Percentiles rank a stretch among this genome's conserved stretches.
These are phyloP conservation scores for Cheilosia urbana DNA, from an alignment of 2,888 invertebrate genomes.

Conservation along the genomic window DNA sequence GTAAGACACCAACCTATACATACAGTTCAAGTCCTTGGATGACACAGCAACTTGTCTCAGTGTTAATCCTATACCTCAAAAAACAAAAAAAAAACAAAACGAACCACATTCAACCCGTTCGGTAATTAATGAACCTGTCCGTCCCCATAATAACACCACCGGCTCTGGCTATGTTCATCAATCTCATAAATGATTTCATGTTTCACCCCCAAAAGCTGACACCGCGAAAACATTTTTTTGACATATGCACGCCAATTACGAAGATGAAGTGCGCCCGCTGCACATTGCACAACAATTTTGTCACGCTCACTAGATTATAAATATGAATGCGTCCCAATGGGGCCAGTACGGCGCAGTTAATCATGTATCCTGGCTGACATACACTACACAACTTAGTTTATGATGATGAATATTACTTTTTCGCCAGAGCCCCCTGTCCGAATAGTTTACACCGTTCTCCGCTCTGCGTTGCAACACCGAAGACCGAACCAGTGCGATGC, in stretches of 20 bases:
- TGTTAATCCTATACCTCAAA: constrained; percentile 9
- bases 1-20: background rate
- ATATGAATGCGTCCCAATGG: constrained; percentile 51
- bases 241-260: constrained; percentile 68
- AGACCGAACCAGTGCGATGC: constrained; percentile 29
- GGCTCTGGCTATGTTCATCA: constrained; percentile 41
- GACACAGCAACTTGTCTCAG: constrained; percentile 45
- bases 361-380: constrained; percentile 59
- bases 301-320: constrained; percentile 58
- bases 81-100: background rate
- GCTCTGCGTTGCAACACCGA: constrained; percentile 6
- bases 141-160: constrained; percentile 5
- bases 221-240: constrained; percentile 47
- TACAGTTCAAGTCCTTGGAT: constrained; percentile 21
- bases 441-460: constrained; percentile 35
- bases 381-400: constrained; percentile 57
- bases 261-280: constrained; percentile 66
- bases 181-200: constrained; percentile 53
- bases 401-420: constrained; percentile 68
- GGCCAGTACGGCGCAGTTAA: constrained; percentile 48
- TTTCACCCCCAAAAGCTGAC: constrained; percentile 36
- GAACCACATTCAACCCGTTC: constrained; percentile 22
- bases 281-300: constrained; percentile 66
- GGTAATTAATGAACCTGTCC: constrained; percentile 54
- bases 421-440: constrained; percentile 26